These are phyloP conservation scores for Busseola fusca DNA, from an alignment of 2,888 invertebrate species.

Conservation along the genomic window DNA sequence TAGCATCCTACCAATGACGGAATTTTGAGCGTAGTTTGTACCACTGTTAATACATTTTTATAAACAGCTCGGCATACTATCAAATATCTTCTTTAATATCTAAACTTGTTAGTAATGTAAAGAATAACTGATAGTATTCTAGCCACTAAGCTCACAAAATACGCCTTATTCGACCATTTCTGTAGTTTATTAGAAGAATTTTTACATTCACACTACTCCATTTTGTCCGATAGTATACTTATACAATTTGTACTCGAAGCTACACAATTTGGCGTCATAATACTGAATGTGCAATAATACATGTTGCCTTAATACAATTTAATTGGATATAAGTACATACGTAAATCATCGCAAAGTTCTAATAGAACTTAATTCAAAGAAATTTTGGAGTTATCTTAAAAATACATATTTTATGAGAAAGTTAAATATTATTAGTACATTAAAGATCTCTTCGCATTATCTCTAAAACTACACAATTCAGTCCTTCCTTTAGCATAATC, in stretches of 20 bases:
- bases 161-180: not conserved
- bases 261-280: conserved; percentile 72
- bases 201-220: conserved; percentile 29
- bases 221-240: conserved; percentile 23
- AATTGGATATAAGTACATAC: conserved; percentile 43
- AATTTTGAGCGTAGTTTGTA: too few species aligned
- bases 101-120: conserved; percentile 50
- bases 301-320: conserved; percentile 41
- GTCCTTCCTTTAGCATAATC: not conserved
- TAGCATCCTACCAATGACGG: too few species aligned
- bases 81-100: conserved; percentile 57
- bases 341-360: conserved; percentile 20
- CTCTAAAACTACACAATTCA: not conserved
- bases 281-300: conserved; percentile 70
- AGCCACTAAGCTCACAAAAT: conserved; percentile 1
- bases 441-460: not conserved
- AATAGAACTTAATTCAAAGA: conserved; percentile 24
- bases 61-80: conserved; percentile 26
- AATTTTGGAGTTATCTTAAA: conserved; percentile 31
- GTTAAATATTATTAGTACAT: conserved; percentile 34
- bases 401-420: conserved; percentile 30
- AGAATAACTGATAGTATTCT: conserved; percentile 55
- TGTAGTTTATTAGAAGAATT: not conserved
- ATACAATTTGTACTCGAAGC: conserved; percentile 61
- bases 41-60: not conserved